A percentile compares a stretch with the other conserved stretches of the same genome.
phyloP scores from a whole-genome alignment of 1,140 invertebrate species.

The Mya arenaria region DNA sequence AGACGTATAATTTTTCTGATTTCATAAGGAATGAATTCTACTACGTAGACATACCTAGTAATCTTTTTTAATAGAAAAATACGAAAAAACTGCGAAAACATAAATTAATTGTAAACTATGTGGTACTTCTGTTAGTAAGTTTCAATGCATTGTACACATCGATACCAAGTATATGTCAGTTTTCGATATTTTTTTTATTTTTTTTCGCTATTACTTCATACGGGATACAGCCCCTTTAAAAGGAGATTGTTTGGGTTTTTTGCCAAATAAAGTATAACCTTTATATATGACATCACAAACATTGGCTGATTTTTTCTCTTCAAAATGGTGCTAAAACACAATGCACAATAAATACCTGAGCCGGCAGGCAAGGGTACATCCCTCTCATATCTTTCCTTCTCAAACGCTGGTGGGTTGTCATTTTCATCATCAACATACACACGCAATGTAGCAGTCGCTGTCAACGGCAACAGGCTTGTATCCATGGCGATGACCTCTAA shows the following conservation, averaged over 20 bases:
- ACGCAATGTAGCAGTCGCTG: slow-evolving; percentile 64
- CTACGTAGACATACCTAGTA: too few species aligned
- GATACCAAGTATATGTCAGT: too few species aligned
- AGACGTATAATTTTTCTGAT: too few species aligned
- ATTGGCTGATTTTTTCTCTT: background rate
- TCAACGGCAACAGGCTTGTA: slow-evolving; percentile 69
- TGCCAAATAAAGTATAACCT: too few species aligned
- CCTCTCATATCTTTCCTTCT: slow-evolving; percentile 64
- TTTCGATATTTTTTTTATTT: too few species aligned
- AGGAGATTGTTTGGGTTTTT: too few species aligned
- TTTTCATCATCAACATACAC: slow-evolving; percentile 89
- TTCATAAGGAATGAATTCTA: too few species aligned
- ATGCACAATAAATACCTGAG: slow-evolving; percentile 59
- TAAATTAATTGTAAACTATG: too few species aligned
- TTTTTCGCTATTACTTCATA: too few species aligned
- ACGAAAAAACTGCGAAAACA: background rate
- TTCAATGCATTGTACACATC: too few species aligned
- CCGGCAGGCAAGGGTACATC: slow-evolving; percentile 67
- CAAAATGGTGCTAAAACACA: background rate
- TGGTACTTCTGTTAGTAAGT: too few species aligned
- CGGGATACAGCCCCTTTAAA: too few species aligned
- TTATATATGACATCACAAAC: background rate
- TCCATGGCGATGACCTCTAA: slow-evolving; percentile 88
- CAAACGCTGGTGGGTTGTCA: slow-evolving; percentile 95
- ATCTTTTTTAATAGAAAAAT: background rate